Evolutionary conservation across 2,113 vertebrate species (phyloP).

Genomic region (Isichthys henryi): DNA sequence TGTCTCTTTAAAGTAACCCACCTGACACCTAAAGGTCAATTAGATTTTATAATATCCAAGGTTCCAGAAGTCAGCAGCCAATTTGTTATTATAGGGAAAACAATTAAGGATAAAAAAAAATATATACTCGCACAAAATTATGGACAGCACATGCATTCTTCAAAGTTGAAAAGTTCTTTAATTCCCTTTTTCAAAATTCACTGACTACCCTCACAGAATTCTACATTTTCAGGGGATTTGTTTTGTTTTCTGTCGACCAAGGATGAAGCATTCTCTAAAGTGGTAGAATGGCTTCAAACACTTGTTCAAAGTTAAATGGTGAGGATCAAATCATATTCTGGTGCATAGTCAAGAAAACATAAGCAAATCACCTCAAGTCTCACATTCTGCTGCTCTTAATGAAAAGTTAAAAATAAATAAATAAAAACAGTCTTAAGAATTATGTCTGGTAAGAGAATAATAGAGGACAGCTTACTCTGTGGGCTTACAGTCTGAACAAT

Average conservation of each 20-base stretch:
- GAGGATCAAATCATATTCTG: no score
- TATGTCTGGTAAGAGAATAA: no score
- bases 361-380: no score
- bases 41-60: background rate
- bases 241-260: background rate
- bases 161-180: background rate
- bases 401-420: no score
- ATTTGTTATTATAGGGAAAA: background rate
- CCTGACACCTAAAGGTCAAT: background rate
- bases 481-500: no score
- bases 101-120: background rate
- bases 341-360: no score
- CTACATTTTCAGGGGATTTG: background rate
- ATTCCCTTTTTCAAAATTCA: background rate
- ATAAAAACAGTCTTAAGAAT: no score
- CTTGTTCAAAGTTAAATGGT: no score
- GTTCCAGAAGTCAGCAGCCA: background rate
- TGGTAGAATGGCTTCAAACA: no score
- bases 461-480: no score
- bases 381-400: no score
- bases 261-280: background rate
- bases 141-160: background rate
- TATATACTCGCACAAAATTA: background rate
- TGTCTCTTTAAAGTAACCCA: background rate
- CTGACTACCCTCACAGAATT: background rate